Evolutionary conservation across 2,797 vertebrate species (phyloP).

Genomic region (Chiloscyllium punctatum): DNA sequence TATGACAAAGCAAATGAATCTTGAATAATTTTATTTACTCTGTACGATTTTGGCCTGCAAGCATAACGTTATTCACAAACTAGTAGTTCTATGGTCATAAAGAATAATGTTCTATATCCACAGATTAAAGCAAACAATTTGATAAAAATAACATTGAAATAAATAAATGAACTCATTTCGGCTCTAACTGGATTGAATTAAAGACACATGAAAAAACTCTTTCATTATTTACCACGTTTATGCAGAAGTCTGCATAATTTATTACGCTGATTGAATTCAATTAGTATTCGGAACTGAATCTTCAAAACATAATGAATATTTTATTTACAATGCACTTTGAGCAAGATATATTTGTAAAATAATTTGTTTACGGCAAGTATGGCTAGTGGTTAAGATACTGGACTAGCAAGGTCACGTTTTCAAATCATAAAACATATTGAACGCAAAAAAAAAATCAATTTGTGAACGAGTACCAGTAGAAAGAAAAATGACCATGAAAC

Average conservation of each 20-base stretch:
- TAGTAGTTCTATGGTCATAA: not conserved
- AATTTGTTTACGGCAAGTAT: not conserved
- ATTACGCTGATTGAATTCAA: conserved; percentile 10
- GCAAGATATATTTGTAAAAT: not conserved
- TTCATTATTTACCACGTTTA: conserved; percentile 22
- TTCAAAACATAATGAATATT: not conserved
- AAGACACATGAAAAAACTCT: not conserved
- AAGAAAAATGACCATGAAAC: not conserved
- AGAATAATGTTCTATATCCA: not conserved
- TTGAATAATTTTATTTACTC: not conserved
- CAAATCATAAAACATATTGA: not conserved
- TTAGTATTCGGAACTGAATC: conserved; percentile 10
- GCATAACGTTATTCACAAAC: not conserved
- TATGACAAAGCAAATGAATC: not conserved
- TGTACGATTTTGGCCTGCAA: not conserved
- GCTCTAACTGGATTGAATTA: conserved; percentile 7
- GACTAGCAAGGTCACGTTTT: not conserved
- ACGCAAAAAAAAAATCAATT: not conserved
- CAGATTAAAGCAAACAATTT: not conserved
- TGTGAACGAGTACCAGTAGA: not conserved
- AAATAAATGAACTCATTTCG: not conserved
- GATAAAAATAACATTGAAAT: not conserved
- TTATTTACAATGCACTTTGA: conserved; percentile 9
- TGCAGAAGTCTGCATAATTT: not conserved
- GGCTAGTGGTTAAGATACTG: not conserved